phyloP scores from a whole-genome alignment of 1,140 invertebrate species.

The Drosophila carrolli region DNA sequence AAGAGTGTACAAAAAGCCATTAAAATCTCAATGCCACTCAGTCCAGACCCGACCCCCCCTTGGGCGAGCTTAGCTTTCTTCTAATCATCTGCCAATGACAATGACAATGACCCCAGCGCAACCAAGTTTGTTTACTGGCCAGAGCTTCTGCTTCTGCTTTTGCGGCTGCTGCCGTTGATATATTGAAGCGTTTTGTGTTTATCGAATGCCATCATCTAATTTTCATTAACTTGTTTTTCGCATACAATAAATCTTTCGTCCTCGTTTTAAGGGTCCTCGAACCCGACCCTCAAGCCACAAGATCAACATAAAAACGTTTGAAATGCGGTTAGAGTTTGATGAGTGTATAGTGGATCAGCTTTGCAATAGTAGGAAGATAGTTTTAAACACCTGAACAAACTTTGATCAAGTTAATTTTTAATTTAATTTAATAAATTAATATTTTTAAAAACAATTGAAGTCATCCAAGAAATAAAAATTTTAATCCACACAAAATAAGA shows the following conservation, averaged over 20 bases:
- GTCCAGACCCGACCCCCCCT: background rate
- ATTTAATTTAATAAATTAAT: too few species aligned
- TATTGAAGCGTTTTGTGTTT: constrained; percentile 65
- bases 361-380: too few species aligned
- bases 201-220: constrained; percentile 79
- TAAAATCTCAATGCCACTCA: constrained; percentile 67
- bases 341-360: too few species aligned
- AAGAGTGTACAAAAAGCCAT: constrained; percentile 60
- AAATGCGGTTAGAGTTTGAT: background rate
- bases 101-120: constrained; percentile 58
- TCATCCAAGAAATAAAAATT: too few species aligned
- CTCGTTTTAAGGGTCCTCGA: constrained; percentile 35
- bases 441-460: too few species aligned
- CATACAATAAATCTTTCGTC: constrained; percentile 65
- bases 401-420: too few species aligned
- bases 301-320: constrained; percentile 1
- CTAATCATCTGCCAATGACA: constrained; percentile 67
- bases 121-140: constrained; percentile 45
- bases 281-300: constrained; percentile 2
- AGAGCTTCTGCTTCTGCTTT: background rate
- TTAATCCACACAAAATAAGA: too few species aligned
- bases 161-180: constrained; percentile 52
- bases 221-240: constrained; percentile 76
- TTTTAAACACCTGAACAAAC: too few species aligned
- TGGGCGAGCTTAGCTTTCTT: constrained; percentile 53